Evolutionary conservation across 2,113 vertebrate genomes (phyloP).

Genomic region (Anguilla rostrata): DNA sequence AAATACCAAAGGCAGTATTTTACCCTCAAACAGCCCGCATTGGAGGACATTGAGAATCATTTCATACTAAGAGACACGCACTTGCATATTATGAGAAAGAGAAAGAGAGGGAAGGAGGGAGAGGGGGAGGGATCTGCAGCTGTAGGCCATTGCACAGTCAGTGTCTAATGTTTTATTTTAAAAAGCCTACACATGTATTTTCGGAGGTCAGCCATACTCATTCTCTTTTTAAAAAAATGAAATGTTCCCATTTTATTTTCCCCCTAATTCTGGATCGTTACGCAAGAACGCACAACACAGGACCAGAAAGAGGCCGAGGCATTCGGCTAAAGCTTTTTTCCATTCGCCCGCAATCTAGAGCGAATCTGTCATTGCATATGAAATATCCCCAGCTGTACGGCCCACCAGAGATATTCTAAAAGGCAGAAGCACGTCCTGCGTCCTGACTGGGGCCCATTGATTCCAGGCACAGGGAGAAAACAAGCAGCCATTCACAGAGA

Average conservation of each 20-base stretch:
- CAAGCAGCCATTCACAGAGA: neutral
- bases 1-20: neutral
- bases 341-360: neutral
- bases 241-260: neutral
- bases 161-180: constrained; percentile 15
- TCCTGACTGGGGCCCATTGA: neutral
- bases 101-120: neutral
- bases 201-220: neutral
- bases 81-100: neutral
- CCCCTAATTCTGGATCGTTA: neutral
- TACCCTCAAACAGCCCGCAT: neutral
- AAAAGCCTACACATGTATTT: neutral
- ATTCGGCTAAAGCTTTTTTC: neutral
- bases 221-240: neutral
- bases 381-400: neutral
- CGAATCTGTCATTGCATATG: neutral
- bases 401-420: neutral
- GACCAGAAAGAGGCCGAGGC: neutral
- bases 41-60: neutral
- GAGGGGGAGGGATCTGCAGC: constrained; percentile 9
- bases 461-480: neutral
- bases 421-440: neutral
- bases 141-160: neutral
- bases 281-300: neutral
- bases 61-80: neutral